Evolutionary conservation across 2,888 invertebrate genomes (phyloP).

Genomic region (Cephus nigrinus): DNA sequence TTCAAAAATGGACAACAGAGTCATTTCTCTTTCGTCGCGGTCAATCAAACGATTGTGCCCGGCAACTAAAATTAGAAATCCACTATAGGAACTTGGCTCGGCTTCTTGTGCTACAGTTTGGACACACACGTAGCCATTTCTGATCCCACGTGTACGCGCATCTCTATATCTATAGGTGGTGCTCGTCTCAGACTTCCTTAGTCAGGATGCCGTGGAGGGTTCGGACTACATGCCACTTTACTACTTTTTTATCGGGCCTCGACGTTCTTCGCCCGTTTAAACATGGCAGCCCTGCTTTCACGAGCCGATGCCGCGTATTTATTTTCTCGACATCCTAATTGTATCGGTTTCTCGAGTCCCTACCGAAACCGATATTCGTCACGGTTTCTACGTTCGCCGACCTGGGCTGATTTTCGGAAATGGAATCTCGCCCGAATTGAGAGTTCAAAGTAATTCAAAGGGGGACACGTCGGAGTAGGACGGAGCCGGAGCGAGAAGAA

Average conservation of each 20-base stretch:
- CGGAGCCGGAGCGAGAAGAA: neutral
- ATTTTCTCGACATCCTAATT: conserved; percentile 23
- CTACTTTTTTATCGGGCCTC: conserved; percentile 2
- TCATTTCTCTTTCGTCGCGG: conserved; percentile 36
- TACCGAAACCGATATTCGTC: neutral
- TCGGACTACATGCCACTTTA: conserved; percentile 2
- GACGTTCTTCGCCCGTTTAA: conserved; percentile 4
- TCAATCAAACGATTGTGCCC: conserved; percentile 24
- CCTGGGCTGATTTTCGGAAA: neutral
- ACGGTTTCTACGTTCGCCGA: neutral
- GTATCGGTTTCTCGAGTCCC: conserved; percentile 17
- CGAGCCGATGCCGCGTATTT: conserved; percentile 14
- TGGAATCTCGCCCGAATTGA: neutral
- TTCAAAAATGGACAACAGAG: conserved; percentile 24
- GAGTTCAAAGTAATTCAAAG: neutral
- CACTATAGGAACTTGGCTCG: neutral
- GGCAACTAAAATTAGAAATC: conserved; percentile 38
- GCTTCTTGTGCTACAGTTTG: neutral
- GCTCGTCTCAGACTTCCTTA: neutral
- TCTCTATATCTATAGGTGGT: neutral
- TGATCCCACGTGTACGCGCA: conserved; percentile 9
- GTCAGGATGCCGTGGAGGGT: neutral
- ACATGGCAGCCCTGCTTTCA: neutral
- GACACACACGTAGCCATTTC: neutral
- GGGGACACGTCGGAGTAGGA: neutral